Evolutionary conservation across 2,797 vertebrate genomes (phyloP), one percentile per base, ranked within the genome.

Genomic region (Perodicticus potto): DNA sequence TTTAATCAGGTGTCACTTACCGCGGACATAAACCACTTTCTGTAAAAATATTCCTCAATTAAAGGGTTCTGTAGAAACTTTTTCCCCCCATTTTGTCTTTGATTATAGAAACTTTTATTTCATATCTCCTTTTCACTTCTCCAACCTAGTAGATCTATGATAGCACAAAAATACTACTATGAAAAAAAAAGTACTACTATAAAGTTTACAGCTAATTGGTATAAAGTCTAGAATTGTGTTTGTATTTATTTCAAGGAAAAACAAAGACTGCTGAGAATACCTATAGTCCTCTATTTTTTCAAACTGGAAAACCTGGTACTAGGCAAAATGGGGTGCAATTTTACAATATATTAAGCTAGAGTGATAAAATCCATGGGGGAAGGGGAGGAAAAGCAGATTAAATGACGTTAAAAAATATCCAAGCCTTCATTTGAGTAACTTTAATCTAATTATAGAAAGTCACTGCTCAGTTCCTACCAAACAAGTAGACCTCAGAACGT

Each of bases 401-500:
- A 98, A 98, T 97, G 93, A 98, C 97, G 97, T 97, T 97, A 91
- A 97, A 98, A 98, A 98, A 98, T 97, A 98, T 90, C 93, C 97
- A 97, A 97, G 97, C 96, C 97, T 98, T 98, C 98, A 98, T 98
- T 98, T 98, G 98, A 98, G 98, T 99, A 98, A 98, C 97, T 98
- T 98, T 98, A 98, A 99, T 98, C 98, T 98, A 98, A 98, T 98
- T 98, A 98, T 97, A 98, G 98, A 98, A 98, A 98, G 91, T 97
- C 97, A 98, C 97, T 97, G 97, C 97, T 98, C 97, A 95, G 97
- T 94, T 98, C 97, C 94, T 97, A 97, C 96, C 97, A 98, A 99
- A 99, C 98, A 99, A 98, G 98, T 98, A 98, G 98, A 98, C 98
- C 98, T 98, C 98, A 99, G 98, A 98, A 97, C 95, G 97, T 97